Evolutionary conservation across 2,888 invertebrate species (phyloP), one percentile per base, ranked within the genome.

Genomic region (Trachelus tabidus): DNA sequence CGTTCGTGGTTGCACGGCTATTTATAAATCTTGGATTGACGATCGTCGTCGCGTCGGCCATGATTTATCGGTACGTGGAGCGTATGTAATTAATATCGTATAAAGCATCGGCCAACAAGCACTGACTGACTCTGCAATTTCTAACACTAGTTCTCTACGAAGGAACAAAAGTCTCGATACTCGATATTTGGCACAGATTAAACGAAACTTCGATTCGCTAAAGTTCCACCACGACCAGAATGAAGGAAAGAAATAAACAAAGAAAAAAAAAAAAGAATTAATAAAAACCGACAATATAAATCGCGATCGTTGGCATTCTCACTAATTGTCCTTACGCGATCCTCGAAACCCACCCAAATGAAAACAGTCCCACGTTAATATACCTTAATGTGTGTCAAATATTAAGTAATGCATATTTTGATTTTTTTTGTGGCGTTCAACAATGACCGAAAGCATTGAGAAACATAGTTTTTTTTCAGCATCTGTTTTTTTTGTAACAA

Each of bases 141-240:
- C 78, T 78, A 78, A 78, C 78, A 76, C 81, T 84, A 88, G 82
- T 83, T 56, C 56, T 83, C 86, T 88, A 87, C 81, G 84, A 89
- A 90, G 89, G 89, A 90, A 91, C 90, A 90, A 90, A 87, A 89
- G 85, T 89, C 85, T 88, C 87, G 86, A 85, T 89, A 89, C 87
- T 89, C 88, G 85, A 88, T 89, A 91, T 91, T 91, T 91, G 91
- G 91, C 91, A 91, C 91, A 91, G 89, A 90, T 90, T 89, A 87
- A 90, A 88, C 86, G 86, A 87, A 87, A 86, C 56, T 56, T 56
- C 56, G 56, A 56, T 56, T 23, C 56, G 23, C 56, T 34, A 76
- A 83, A 73, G 37, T 34, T 75, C n/a, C 77, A 77, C 69, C 30
- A 37, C 68, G 69, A 76, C 77, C 75, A 73, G 75, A 78, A 76